Conservation (phyloP, 1,140 invertebrate species). For the Fragariocoptes setiger region DNA sequence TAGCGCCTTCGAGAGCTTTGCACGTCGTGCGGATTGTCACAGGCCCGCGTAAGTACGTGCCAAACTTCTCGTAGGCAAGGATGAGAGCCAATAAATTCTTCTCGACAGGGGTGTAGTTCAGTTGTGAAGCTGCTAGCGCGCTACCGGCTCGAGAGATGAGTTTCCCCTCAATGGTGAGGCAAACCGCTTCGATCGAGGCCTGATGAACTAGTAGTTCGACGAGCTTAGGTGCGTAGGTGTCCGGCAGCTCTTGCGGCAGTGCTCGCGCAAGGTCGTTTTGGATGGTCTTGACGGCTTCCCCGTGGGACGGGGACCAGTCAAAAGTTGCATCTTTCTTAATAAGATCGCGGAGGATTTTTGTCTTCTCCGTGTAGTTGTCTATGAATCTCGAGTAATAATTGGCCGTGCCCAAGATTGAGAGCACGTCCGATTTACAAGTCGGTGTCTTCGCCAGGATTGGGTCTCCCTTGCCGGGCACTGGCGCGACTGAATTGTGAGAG, state of each 20-base stretch:
- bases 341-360: conserved; percentile 14
- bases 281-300: background rate
- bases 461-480: conserved; percentile 15
- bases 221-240: background rate
- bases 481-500: conserved; percentile 13
- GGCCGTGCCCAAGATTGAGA: conserved; percentile 7
- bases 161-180: background rate
- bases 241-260: background rate
- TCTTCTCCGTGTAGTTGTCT: conserved; percentile 13
- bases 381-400: conserved; percentile 10
- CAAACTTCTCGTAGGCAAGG: background rate
- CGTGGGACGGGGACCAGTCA: conserved; percentile 1
- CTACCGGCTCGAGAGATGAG: background rate
- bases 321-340: conserved; percentile 9
- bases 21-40: background rate
- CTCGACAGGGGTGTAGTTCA: background rate
- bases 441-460: conserved; percentile 5
- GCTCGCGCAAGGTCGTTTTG: background rate
- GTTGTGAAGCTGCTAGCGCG: background rate
- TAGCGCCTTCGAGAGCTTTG: background rate
- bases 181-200: background rate
- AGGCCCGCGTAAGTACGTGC: background rate
- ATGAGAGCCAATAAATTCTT: background rate
- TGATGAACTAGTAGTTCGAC: background rate
- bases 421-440: conserved; percentile 3